Conservation (phyloP, 2,113 vertebrate species). For the Suncus etruscus region DNA sequence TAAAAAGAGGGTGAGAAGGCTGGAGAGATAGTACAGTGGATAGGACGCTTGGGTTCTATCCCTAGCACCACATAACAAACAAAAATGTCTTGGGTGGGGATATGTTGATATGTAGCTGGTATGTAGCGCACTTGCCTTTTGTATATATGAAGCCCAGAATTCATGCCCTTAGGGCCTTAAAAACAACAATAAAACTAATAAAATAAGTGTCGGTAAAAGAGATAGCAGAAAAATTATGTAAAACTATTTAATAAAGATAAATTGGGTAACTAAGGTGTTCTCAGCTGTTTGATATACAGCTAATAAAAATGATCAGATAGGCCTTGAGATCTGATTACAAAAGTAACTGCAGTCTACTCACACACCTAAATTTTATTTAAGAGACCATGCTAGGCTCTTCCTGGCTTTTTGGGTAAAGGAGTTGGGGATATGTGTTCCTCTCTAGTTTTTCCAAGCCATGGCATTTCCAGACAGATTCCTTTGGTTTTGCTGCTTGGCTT, state of each 20-base stretch:
- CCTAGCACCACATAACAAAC: no score
- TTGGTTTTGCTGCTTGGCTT: conserved; percentile 80
- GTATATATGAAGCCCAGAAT: no score
- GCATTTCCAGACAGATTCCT: conserved; percentile 67
- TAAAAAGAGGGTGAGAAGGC: no score
- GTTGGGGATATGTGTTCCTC: conserved; percentile 49
- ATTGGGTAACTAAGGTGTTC: background rate
- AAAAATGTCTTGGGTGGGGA: no score
- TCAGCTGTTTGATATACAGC: conserved; percentile 13
- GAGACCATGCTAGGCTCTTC: background rate
- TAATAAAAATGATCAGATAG: conserved; percentile 75
- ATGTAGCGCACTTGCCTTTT: no score
- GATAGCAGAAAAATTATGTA: background rate
- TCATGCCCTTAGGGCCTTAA: no score
- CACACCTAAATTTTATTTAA: conserved; percentile 86
- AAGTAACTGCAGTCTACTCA: conserved; percentile 1
- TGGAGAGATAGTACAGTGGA: no score
- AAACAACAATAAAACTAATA: background rate
- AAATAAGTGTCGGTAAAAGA: background rate
- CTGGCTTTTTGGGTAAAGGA: conserved; percentile 28
- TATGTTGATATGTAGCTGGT: no score
- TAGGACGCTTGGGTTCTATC: no score
- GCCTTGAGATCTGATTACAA: conserved; percentile 74
- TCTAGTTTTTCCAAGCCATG: conserved; percentile 78
- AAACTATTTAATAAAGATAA: conserved; percentile 56